phyloP scores from a whole-genome alignment of 2,797 vertebrate species.

The Nothura maculosa region DNA sequence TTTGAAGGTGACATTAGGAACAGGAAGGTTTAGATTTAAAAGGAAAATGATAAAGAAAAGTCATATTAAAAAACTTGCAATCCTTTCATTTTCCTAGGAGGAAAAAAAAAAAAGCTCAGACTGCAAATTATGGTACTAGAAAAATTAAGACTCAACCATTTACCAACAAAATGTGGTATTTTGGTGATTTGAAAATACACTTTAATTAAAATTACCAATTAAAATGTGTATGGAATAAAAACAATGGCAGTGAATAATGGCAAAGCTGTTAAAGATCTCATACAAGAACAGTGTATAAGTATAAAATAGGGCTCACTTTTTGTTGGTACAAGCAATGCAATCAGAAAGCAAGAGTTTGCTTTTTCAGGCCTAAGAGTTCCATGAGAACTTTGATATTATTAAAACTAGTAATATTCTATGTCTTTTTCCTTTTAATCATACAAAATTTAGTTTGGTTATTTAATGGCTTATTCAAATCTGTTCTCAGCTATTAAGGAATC shows the following conservation, averaged over 20 bases:
- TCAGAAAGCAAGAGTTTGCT: background rate
- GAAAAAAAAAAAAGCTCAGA: background rate
- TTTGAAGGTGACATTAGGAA: background rate
- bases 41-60: background rate
- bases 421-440: conserved; percentile 26
- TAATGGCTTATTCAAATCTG: conserved; percentile 19
- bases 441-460: conserved; percentile 6
- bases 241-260: background rate
- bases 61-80: background rate
- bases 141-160: background rate
- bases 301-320: background rate
- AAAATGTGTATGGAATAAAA: conserved; percentile 17
- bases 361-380: background rate
- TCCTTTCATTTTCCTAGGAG: background rate
- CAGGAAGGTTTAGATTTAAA: background rate
- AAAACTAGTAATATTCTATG: background rate
- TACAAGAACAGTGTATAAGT: background rate
- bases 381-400: background rate
- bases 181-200: background rate
- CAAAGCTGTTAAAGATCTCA: background rate
- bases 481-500: conserved; percentile 14
- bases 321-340: background rate
- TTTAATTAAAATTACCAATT: background rate
- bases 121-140: background rate
- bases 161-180: background rate